Conservation (phyloP, 2,888 invertebrate genomes). For the Diachrysia chrysitis region DNA sequence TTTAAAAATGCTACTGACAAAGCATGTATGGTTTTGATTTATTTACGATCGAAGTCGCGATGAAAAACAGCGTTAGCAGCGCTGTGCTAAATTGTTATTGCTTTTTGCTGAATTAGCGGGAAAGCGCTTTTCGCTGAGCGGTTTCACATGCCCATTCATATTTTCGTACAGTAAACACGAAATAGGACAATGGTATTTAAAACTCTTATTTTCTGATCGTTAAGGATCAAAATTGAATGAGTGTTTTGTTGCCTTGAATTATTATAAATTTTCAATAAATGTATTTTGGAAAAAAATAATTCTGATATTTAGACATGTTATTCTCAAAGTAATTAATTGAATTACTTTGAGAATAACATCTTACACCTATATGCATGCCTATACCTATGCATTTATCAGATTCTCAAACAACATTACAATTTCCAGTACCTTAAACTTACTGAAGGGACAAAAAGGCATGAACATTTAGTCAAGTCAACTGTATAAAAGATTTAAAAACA, state of each 20-base stretch:
- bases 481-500: no score
- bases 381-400: no score
- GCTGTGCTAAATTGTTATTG: constrained; percentile 62
- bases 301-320: no score
- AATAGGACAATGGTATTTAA: constrained; percentile 19
- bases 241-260: not conserved
- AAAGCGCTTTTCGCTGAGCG: constrained; percentile 51
- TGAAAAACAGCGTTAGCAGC: constrained; percentile 55
- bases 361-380: no score
- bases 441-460: no score
- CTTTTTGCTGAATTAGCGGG: constrained; percentile 65
- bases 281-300: constrained; percentile 26
- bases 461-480: no score
- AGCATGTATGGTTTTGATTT: constrained; percentile 55
- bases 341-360: no score
- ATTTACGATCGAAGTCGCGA: constrained; percentile 46
- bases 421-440: no score
- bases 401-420: no score
- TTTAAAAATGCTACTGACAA: constrained; percentile 47
- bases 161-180: constrained; percentile 48
- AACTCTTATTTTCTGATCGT: constrained; percentile 22
- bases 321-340: no score
- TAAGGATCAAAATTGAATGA: constrained; percentile 26
- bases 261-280: constrained; percentile 39
- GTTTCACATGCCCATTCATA: constrained; percentile 43